phyloP scores from a whole-genome alignment of 2,113 vertebrate species.

The Carassius carassius region DNA sequence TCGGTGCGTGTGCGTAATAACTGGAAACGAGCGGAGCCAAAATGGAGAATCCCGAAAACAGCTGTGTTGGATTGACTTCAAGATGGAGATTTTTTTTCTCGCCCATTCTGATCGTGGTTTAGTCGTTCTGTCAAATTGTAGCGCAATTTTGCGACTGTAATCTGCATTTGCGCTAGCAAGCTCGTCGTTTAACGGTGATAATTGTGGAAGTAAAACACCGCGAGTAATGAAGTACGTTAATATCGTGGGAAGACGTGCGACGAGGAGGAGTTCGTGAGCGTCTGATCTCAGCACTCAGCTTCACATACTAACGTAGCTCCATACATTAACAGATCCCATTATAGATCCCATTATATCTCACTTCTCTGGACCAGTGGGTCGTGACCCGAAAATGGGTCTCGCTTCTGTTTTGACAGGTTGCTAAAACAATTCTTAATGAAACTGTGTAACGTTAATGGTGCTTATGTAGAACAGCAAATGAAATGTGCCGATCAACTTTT shows the following conservation, averaged over 20 bases:
- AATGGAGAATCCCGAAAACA: slow-evolving; percentile 67
- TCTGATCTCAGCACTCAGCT: slow-evolving; percentile 26
- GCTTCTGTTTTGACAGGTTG: not conserved
- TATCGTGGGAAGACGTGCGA: slow-evolving; percentile 10
- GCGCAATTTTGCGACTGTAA: not conserved
- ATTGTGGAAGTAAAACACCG: not conserved
- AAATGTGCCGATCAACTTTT: not conserved
- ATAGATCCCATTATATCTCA: not conserved
- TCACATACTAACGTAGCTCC: not conserved
- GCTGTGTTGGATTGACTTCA: slow-evolving; percentile 63
- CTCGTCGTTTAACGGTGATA: not conserved
- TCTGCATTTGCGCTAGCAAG: not conserved
- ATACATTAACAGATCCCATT: not conserved
- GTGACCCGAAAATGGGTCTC: not conserved
- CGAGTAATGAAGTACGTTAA: slow-evolving; percentile 34
- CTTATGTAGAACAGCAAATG: not conserved
- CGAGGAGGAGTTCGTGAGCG: slow-evolving; percentile 32
- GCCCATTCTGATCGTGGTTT: slow-evolving; percentile 2
- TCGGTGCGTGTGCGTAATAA: not conserved
- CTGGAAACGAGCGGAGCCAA: slow-evolving; percentile 57
- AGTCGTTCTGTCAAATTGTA: not conserved
- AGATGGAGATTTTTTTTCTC: slow-evolving; percentile 61
- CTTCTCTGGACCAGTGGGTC: not conserved
- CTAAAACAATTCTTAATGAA: not conserved
- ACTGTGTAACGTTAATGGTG: not conserved